phyloP scores from a whole-genome alignment of 2,888 invertebrate species.

The Meteorus colon region DNA sequence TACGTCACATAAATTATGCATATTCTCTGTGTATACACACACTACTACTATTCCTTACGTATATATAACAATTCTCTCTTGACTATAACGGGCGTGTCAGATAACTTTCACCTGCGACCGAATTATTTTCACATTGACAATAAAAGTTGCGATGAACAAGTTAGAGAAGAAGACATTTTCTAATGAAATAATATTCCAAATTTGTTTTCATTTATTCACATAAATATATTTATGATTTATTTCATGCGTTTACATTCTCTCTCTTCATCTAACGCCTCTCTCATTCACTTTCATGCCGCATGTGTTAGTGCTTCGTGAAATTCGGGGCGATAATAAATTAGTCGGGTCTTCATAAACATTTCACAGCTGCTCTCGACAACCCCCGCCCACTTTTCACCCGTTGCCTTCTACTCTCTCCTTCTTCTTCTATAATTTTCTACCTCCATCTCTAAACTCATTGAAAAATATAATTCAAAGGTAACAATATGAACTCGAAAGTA shows the following conservation, averaged over 20 bases:
- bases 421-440: constrained; percentile 23
- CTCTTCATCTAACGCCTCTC: constrained; percentile 1
- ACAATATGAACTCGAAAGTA: background rate
- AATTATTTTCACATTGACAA: background rate
- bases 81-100: background rate
- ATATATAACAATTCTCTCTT: background rate
- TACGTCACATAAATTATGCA: constrained; percentile 69
- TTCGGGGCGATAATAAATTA: constrained; percentile 68
- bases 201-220: background rate
- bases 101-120: background rate
- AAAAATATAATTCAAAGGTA: background rate
- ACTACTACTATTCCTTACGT: background rate
- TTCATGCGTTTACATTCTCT: background rate
- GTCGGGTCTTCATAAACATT: constrained; percentile 72
- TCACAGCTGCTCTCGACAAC: constrained; percentile 71
- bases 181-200: background rate
- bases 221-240: background rate
- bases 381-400: constrained; percentile 45
- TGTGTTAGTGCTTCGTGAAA: constrained; percentile 40
- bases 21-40: constrained; percentile 49
- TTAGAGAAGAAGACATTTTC: background rate
- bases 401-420: constrained; percentile 41
- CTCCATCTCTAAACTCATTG: background rate
- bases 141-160: too few relatives aligned
- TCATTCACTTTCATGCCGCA: constrained; percentile 13